Base-by-base conservation (phyloP, 2,113 vertebrate genomes). In the Ellobius talpinus region DNA sequence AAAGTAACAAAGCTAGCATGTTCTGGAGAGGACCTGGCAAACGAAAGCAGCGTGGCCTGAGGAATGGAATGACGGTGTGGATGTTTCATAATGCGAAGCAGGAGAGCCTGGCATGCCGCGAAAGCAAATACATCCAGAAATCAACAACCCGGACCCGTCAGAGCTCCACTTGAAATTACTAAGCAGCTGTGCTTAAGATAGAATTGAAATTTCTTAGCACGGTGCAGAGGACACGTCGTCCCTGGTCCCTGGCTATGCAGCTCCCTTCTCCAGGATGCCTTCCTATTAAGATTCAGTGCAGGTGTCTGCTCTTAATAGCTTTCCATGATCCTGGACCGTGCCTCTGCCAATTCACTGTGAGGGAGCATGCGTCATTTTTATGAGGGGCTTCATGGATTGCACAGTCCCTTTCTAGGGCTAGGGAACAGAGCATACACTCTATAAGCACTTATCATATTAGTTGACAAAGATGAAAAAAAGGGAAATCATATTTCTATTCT, bases 91-190 rank as follows among this genome's bases (percentile, higher is more conserved):
- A 5, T 91, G 45, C 93, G 55, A 16, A 52, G 33, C 61, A 58
- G n/a, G 50, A 78, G 82, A 26, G 9, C 81, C 9, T 36, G n/a
- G 0, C 21, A 26, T 87, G 29, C 68, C 39, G 16, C 9, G 14
- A 95, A 93, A 88, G 7, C 29, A n/a, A 93, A 66, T 76, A 14
- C n/a, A 68, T 84, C 87, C 92, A 77, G 55, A 55, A 73, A 50
- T 88, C 87, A 87, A 81, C 81, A 63, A 93, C 23, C 16, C 52
- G 50, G 79, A 81, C 81, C 36, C 52, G 13, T 50, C 68, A 61
- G 58, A 81, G 39, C 86, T 31, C 14, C 58, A 70, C 73, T 95
- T 90, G 63, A 63, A 93, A 87, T 81, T 74, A 68, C 66, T 81
- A 50, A 90, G 55, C 73, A 50, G 74, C 58, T 87, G 86, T 42